A percentile compares a stretch with the other conserved stretches of the same genome.
Conservation (phyloP, 2,888 invertebrate genomes). For the Heliconius charithonia region DNA sequence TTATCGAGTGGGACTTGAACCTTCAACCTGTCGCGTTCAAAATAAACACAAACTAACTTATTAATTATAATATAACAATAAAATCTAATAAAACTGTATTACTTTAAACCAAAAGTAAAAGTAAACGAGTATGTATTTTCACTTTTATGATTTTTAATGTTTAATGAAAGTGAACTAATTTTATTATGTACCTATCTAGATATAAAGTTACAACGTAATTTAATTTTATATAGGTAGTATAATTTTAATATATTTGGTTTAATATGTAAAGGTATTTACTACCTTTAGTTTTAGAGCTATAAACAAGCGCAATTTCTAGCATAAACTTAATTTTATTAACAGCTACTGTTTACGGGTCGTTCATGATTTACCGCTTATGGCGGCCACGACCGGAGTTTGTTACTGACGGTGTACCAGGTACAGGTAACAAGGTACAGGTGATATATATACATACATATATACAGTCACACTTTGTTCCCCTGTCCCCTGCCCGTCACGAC, state of each 20-base stretch:
- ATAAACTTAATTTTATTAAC: constrained; percentile 33
- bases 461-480: no score
- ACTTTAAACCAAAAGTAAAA: background rate
- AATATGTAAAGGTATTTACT: constrained; percentile 4
- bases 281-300: background rate
- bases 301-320: constrained; percentile 20
- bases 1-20: background rate
- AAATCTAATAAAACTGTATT: background rate
- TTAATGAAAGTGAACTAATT: background rate
- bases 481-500: no score
- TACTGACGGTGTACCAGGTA: background rate
- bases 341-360: constrained; percentile 30
- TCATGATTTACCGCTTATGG: constrained; percentile 37
- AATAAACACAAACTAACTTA: no score
- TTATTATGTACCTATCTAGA: background rate
- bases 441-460: no score
- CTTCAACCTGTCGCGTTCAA: no score
- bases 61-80: no score
- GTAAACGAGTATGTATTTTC: background rate
- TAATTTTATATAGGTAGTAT: background rate
- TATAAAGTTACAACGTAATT: background rate
- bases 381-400: constrained; percentile 10
- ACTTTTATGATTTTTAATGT: background rate
- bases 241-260: constrained; percentile 4
- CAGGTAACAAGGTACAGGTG: no score